Evolutionary conservation across 2,113 vertebrate species (phyloP), one percentile per base, ranked within the genome.

Genomic region (Silurus asotus): DNA sequence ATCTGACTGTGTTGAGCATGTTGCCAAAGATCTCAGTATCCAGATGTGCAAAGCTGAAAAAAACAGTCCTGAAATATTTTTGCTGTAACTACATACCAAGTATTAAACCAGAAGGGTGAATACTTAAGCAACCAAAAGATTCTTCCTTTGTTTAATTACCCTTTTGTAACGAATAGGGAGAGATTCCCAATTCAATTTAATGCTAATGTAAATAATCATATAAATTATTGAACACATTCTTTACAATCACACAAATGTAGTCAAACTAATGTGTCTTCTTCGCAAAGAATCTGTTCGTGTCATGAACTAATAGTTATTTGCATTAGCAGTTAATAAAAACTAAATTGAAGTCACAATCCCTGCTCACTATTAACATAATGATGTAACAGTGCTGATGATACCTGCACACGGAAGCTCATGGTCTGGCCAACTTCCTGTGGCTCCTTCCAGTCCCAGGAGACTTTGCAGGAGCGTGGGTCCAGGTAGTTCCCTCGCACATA

Each of bases 371-470:
- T 48, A 56, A 61, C 14, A n/a, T 6, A 5, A 49, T 2, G 19
- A 11, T 51, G 8, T 51, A 51, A 45, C n/a, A 88, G 67, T 70
- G 8, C 77, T 78, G 17, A 5, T 9, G 11, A 89, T 83, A 95
- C 98, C 93, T 99, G 97, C 89, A 99, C 97, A 90, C 97, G 95
- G 94, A 99, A 99, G 95, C 96, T 97, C 98, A 99, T 98, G 91
- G 97, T 98, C 87, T 97, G 98, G 91, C 98, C 98, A 93, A 99
- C 98, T 96, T 99, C 97, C 94, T 96, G 97, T 88, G 97, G 98
- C 89, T 99, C 98, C 94, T 98, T 98, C 98, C 98, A 99, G 92
- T 99, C 97, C 97, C 97, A 99, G 72, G 96, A 96, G 88, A 99
- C 96, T 93, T 97, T 97, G 96, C 98, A 99, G 90, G 97, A 98